Percentiles rank a stretch among this genome's conserved stretches.
These are phyloP conservation scores for Spermophilus dauricus DNA, from an alignment of 2,113 vertebrate species.

Conservation along the genomic window DNA sequence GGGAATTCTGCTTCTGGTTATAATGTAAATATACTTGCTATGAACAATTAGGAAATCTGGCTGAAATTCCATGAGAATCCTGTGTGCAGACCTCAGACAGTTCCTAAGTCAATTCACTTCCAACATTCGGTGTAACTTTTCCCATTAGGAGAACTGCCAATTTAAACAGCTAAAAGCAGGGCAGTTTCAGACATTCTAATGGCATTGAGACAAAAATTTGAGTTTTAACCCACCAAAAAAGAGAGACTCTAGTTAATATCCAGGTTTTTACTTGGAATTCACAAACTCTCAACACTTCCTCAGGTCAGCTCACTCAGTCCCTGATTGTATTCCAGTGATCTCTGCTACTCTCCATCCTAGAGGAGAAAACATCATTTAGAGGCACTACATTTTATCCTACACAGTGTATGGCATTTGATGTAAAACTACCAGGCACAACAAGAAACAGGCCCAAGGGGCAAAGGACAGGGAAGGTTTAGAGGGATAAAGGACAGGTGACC, in stretches of 20 bases:
- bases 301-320: neutral
- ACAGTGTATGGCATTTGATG: conserved; percentile 8
- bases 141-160: neutral
- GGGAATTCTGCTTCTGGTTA: neutral
- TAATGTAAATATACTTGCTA: neutral
- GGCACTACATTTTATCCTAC: neutral
- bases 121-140: neutral
- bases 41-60: conserved; percentile 16
- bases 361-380: neutral
- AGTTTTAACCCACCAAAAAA: conserved; percentile 1
- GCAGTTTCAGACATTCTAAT: neutral
- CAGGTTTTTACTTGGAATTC: neutral
- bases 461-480: neutral
- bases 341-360: neutral
- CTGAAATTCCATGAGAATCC: neutral
- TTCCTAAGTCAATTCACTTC: neutral
- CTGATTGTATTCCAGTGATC: neutral
- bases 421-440: neutral
- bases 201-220: neutral
- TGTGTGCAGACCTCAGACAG: neutral
- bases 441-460: neutral
- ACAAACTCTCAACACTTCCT: neutral
- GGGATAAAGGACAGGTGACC: neutral
- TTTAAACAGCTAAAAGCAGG: conserved; percentile 38
- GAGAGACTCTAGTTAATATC: neutral